Evolutionary conservation across 1,140 invertebrate genomes (phyloP), one percentile per base, ranked within the genome.

Genomic region (Monochamus saltuarius): DNA sequence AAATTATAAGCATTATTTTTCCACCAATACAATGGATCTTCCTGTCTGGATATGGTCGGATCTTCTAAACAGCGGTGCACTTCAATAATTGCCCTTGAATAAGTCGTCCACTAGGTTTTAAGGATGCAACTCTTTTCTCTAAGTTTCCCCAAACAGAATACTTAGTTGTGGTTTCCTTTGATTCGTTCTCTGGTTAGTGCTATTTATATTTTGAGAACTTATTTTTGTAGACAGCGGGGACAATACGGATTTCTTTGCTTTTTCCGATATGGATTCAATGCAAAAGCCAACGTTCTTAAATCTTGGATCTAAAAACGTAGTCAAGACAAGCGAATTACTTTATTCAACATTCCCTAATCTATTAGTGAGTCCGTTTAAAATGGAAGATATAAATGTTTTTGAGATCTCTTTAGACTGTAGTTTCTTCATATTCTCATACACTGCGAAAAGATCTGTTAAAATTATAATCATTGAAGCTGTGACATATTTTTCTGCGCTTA

Each of bases 131-230:
- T 62, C 52, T 62, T 35, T 43, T 45, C 13, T 62, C 54, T 22
- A 57, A 62, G 46, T 29, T 54, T n/a, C 34, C 40, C 60, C 47
- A 62, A 34, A 62, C 57, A n/a, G 37, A 49, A 56, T n/a, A 38
- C 34, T 55, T 13, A 29, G 19, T 36, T 19, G 22, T 29, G 22
- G 22, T 29, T 29, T 29, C 22, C 22, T 29, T 29, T 29, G 22
- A 29, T 29, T 29, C 22, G 22, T 6, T 29, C 22, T 29, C 22
- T 29, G 22, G 22, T 29, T 29, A 6, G 22, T 29, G 22, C 22
- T 29, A 29, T 29, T 29, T 29, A 3, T 29, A 29, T 29, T 29
- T 29, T 29, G 22, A 29, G 22, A 29, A 29, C 22, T 29, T 29
- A 29, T 29, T 29, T 29, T 29, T 29, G 22, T 29, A 29, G 22